Evolutionary conservation across 2,888 invertebrate genomes (phyloP).

Genomic region (Lucinisca nassula): DNA sequence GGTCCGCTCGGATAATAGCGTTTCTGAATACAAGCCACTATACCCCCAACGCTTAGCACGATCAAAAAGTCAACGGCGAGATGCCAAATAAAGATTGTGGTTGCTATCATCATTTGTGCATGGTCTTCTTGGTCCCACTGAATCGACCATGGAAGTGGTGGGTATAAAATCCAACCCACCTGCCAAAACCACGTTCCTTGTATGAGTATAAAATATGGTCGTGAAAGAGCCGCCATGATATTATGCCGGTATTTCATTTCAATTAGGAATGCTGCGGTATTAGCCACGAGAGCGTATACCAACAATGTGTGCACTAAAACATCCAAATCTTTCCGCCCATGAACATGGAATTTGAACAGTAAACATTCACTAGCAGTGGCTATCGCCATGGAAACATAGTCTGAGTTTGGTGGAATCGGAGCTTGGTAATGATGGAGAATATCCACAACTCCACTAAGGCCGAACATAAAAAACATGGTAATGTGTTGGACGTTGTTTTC

Average conservation of each 20-base stretch:
- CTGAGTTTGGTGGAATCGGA: slow-evolving; percentile 87
- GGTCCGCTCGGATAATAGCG: neutral
- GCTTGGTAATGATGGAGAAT: slow-evolving; percentile 85
- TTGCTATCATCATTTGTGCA: slow-evolving; percentile 88
- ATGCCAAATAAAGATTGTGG: slow-evolving; percentile 87
- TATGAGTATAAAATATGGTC: slow-evolving; percentile 88
- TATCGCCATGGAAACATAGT: slow-evolving; percentile 87
- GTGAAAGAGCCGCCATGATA: slow-evolving; percentile 86
- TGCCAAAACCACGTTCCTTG: slow-evolving; percentile 90
- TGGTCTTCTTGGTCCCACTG: slow-evolving; percentile 87
- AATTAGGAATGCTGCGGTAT: slow-evolving; percentile 82
- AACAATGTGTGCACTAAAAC: slow-evolving; percentile 88
- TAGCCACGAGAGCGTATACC: slow-evolving; percentile 87
- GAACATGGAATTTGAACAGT: slow-evolving; percentile 89
- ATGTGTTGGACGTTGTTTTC: slow-evolving; percentile 89
- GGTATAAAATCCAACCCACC: slow-evolving; percentile 89
- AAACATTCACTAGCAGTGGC: slow-evolving; percentile 88
- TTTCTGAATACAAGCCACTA: slow-evolving; percentile 9
- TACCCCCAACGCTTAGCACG: slow-evolving; percentile 78
- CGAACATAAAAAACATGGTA: slow-evolving; percentile 89
- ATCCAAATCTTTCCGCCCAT: slow-evolving; percentile 87
- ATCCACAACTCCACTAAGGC: slow-evolving; percentile 88
- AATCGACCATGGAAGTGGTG: slow-evolving; percentile 84
- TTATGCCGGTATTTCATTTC: slow-evolving; percentile 87
- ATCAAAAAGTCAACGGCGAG: slow-evolving; percentile 78